A percentile compares a stretch with the other conserved stretches of the same genome.
Conservation (phyloP, 1,140 invertebrate genomes). For the Leptopilina boulardi region DNA sequence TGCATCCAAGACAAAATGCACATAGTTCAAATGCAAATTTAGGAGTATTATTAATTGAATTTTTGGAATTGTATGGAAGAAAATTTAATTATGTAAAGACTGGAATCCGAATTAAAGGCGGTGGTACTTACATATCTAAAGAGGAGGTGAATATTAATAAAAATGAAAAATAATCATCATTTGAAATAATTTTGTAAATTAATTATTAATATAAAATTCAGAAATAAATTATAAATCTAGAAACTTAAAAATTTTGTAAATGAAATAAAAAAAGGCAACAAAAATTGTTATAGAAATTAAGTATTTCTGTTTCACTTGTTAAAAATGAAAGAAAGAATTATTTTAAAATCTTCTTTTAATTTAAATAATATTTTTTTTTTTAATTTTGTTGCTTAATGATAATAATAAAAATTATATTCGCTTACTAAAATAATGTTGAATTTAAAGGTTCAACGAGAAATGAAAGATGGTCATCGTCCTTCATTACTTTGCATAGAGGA, state of each 20-base stretch:
- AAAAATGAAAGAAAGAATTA: too few relatives aligned
- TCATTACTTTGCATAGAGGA: slow-evolving; percentile 98
- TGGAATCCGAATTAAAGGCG: slow-evolving; percentile 95
- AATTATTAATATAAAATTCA: too few relatives aligned
- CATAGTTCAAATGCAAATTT: slow-evolving; percentile 85
- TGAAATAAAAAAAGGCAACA: too few relatives aligned
- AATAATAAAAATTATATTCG: background rate
- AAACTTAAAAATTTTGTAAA: background rate
- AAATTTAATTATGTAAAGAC: slow-evolving; percentile 98
- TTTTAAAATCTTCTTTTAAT: too few relatives aligned
- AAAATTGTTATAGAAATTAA: too few relatives aligned
- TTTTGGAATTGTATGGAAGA: slow-evolving; percentile 97
- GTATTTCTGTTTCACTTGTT: too few relatives aligned
- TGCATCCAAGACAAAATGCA: slow-evolving; percentile 84
- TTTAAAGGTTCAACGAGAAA: slow-evolving; percentile 85
- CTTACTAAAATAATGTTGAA: slow-evolving; percentile 41
- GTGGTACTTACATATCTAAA: slow-evolving; percentile 95
- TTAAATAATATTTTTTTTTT: too few relatives aligned
- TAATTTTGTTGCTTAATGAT: too few relatives aligned
- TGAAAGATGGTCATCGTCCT: slow-evolving; percentile 94
- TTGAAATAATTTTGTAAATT: background rate
- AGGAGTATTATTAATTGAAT: slow-evolving; percentile 96
- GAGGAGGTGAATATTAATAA: slow-evolving; percentile 82
- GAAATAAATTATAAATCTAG: too few relatives aligned
- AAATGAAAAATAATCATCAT: slow-evolving; percentile 28